Conservation (phyloP, 2,113 vertebrate genomes). For the Chamaea fasciata region DNA sequence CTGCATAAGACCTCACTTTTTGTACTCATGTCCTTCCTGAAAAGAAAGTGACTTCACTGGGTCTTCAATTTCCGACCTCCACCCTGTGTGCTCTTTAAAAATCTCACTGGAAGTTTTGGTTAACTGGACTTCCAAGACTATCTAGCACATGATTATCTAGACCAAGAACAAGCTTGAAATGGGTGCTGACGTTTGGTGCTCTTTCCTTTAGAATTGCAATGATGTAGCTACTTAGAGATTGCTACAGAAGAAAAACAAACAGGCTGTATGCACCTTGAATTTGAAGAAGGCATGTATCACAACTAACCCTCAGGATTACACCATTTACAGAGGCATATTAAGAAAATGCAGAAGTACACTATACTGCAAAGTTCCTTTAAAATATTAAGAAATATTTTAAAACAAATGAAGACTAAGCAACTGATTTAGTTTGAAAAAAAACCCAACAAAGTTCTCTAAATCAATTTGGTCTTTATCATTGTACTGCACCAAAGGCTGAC, state of each 20-base stretch:
- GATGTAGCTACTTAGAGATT: neutral
- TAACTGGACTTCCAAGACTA: neutral
- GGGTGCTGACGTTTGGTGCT: neutral
- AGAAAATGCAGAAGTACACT: neutral
- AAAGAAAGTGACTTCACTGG: neutral
- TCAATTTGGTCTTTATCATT: neutral
- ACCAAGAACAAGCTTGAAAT: neutral
- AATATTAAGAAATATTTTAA: neutral
- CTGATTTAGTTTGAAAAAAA: neutral
- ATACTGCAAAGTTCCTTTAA: neutral
- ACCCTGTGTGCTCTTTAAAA: neutral
- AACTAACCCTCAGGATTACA: neutral
- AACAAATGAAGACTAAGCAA: neutral
- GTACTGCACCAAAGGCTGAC: neutral
- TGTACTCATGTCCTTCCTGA: neutral
- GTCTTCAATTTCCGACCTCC: neutral
- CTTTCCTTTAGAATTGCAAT: neutral
- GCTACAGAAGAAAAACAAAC: neutral
- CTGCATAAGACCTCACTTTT: neutral
- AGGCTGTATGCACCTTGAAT: neutral
- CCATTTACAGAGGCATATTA: neutral
- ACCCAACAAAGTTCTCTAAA: neutral
- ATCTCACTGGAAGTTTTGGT: neutral
- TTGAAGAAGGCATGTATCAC: neutral
- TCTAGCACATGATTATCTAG: neutral